phyloP scores from a whole-genome alignment of 1,140 invertebrate species.

The Leptinotarsa undecemlineata region DNA sequence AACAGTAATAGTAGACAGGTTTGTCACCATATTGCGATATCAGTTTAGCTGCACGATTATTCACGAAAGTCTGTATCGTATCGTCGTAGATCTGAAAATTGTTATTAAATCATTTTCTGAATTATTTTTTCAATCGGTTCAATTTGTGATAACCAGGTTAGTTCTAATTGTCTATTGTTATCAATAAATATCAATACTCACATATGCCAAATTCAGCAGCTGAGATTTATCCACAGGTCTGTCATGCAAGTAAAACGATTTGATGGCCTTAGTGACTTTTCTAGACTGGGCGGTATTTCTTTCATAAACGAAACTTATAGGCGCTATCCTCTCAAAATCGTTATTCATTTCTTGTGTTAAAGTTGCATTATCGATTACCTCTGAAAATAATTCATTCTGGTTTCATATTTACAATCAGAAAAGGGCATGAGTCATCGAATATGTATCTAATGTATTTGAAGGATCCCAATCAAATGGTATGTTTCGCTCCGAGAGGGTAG shows the following conservation, averaged over 20 bases:
- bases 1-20: slow-evolving; percentile 62
- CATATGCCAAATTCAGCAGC: background rate
- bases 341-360: slow-evolving; percentile 56
- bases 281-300: slow-evolving; percentile 55
- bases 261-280: slow-evolving; percentile 58
- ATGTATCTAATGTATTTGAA: no score
- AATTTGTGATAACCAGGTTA: no score
- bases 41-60: slow-evolving; percentile 59
- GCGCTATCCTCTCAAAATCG: slow-evolving; percentile 60
- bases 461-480: no score
- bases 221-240: slow-evolving; percentile 32
- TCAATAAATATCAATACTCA: no score
- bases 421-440: no score
- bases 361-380: slow-evolving; percentile 50
- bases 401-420: no score
- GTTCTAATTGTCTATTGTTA: no score
- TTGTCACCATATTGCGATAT: slow-evolving; percentile 56
- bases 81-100: slow-evolving; percentile 58
- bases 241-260: slow-evolving; percentile 56
- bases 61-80: slow-evolving; percentile 57
- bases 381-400: slow-evolving; percentile 33
- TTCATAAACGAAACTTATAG: slow-evolving; percentile 63
- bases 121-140: no score
- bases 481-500: no score
- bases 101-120: no score